These are phyloP conservation scores for Tachina lurida DNA, from an alignment of 2,888 invertebrate species.

Conservation along the genomic window DNA sequence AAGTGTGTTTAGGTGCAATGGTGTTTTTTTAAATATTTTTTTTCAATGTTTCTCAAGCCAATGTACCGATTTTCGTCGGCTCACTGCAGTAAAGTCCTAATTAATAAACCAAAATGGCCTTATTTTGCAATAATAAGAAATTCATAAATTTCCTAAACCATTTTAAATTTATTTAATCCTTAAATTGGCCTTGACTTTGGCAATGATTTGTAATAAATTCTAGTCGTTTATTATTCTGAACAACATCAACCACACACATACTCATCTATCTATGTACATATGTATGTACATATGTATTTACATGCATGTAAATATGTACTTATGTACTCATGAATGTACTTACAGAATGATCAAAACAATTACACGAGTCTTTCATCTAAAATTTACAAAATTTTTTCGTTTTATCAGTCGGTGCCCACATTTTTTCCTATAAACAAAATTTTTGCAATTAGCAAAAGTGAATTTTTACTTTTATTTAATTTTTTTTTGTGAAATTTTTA, in stretches of 20 bases:
- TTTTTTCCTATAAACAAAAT: constrained; percentile 48
- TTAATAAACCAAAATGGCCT: no score
- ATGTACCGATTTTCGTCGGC: no score
- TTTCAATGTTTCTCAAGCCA: no score
- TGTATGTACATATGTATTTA: not conserved
- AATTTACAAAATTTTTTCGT: constrained; percentile 1
- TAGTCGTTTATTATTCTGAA: constrained; percentile 15
- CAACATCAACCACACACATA: not conserved
- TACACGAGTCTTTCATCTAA: constrained; percentile 38
- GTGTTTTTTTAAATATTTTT: not conserved
- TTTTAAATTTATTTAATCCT: constrained; percentile 34
- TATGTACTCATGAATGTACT: not conserved
- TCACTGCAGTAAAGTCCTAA: no score
- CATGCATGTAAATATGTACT: no score
- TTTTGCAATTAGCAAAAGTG: constrained; percentile 58
- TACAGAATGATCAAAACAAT: not conserved
- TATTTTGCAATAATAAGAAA: no score
- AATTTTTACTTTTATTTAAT: constrained; percentile 41
- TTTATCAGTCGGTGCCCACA: constrained; percentile 18
- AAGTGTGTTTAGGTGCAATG: no score
- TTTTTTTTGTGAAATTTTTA: constrained; percentile 35
- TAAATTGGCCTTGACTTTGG: constrained; percentile 65
- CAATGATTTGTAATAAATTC: constrained; percentile 47
- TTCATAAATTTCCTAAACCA: not conserved
- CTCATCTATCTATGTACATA: not conserved